Base-by-base conservation (phyloP, 1,140 invertebrate genomes). In the Ctenoplectra terminalis region DNA sequence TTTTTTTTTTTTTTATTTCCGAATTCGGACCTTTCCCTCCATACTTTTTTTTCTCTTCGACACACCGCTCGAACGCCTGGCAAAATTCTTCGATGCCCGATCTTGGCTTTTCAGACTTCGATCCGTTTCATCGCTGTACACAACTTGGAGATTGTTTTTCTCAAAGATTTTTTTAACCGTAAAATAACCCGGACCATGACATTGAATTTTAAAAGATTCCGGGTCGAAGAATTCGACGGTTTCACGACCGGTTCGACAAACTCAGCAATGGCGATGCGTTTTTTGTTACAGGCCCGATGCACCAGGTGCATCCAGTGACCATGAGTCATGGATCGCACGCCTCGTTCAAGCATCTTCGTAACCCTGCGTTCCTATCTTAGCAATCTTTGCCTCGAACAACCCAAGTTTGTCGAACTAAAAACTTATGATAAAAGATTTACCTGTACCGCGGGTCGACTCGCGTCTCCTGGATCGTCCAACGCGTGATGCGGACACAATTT, bases 391-490 rank as follows among this genome's bases (percentile, higher is more conserved):
- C 20, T 23, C 50, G 50, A 23, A 23, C 6, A 52, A 17, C 13
- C 37, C 34, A 64, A 40, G 37, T 23, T 26, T 54, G 1, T 1
- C 40, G 11, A 34, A 20, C 2, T 7, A 54, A 31, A 52, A 37
- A 17, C 23, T 20, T 37, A n/a, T 6, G 29, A 26, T n/a, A 20
- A 69, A 17, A n/a, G 37, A 73, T 76, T 88, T 87, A 93, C 92
- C 90, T 92, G 90, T 31, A 94, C 90, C 1, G 90, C 92, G 29
- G 93, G 92, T 64, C 90, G 90, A 75, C 92, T 93, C 4, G 86
- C 82, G 84, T 94, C 93, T 9, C 93, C 93, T 23, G 92, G 92
- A 87, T 94, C 92, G 66, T 93, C 91, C 29, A 89, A 85, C 48
- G 90, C 90, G 60, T 93, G 88, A 64, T 83, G 88, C 1, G 92